phyloP scores from a whole-genome alignment of 2,797 vertebrate genomes.

The Anguilla anguilla region DNA sequence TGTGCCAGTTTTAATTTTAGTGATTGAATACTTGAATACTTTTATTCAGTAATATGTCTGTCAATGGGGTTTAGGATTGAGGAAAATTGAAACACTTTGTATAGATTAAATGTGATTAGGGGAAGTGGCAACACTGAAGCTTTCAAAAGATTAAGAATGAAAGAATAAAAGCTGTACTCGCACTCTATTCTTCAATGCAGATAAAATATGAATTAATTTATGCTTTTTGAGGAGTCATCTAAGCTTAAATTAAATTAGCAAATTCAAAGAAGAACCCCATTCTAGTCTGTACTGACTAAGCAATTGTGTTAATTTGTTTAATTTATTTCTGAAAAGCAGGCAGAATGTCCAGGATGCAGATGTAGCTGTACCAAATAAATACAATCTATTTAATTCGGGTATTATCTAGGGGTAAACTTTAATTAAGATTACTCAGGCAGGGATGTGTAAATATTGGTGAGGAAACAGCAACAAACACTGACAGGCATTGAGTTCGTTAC shows the following conservation, averaged over 20 bases:
- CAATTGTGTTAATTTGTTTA: conserved; percentile 24
- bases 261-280: neutral
- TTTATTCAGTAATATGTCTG: neutral
- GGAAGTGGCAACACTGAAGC: neutral
- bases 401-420: conserved; percentile 33
- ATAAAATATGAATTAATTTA: conserved; percentile 27
- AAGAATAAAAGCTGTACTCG: conserved; percentile 24
- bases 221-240: conserved; percentile 25
- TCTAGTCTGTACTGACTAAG: neutral
- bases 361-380: conserved; percentile 27
- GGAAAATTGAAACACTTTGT: conserved; percentile 39
- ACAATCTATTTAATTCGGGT: conserved; percentile 27
- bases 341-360: neutral
- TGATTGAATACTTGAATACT: neutral
- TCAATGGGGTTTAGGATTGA: conserved; percentile 37
- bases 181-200: conserved; percentile 18
- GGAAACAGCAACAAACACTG: conserved; percentile 30
- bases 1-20: neutral
- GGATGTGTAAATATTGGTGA: conserved; percentile 27
- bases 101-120: conserved; percentile 21
- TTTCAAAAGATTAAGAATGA: conserved; percentile 20
- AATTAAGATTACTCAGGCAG: conserved; percentile 33
- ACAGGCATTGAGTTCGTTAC: conserved; percentile 26
- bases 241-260: conserved; percentile 12
- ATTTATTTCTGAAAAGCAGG: conserved; percentile 13